A percentile compares a stretch with the other conserved stretches of the same genome.
These are phyloP conservation scores for Pipistrellus pygmaeus DNA, from an alignment of 2,797 vertebrate species.

Conservation along the genomic window DNA sequence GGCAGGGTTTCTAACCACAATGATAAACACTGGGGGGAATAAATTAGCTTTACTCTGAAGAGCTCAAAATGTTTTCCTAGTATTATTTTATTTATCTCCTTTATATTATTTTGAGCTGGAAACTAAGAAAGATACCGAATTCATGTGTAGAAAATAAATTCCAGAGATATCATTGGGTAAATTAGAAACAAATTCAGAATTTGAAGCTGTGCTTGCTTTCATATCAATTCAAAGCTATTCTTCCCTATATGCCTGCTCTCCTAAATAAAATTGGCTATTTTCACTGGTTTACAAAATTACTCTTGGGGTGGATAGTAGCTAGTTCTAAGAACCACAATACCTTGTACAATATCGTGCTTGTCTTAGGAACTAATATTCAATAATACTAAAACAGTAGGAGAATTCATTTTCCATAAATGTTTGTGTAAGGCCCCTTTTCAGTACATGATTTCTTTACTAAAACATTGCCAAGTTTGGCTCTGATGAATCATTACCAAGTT, in stretches of 20 bases:
- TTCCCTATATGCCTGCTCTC: not conserved
- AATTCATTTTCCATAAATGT: constrained; percentile 10
- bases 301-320: not conserved
- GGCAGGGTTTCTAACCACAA: not conserved
- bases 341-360: not conserved
- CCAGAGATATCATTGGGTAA: not conserved
- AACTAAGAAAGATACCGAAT: not conserved
- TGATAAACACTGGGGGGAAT: not conserved
- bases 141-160: not conserved
- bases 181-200: constrained; percentile 20
- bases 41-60: constrained; percentile 38
- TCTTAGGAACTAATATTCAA: constrained; percentile 25
- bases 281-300: constrained; percentile 51
- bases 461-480: not conserved
- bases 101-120: constrained; percentile 4
- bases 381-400: not conserved
- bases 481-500: constrained; percentile 32
- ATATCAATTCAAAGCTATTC: not conserved
- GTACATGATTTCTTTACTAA: constrained; percentile 38
- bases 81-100: not conserved
- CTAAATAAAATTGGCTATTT: constrained; percentile 24
- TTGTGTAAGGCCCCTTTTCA: constrained; percentile 44
- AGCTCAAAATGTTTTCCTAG: constrained; percentile 3
- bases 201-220: not conserved
- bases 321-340: not conserved